Evolutionary conservation across 2,888 invertebrate genomes (phyloP).

Genomic region (Oegoconia quadripuncta): DNA sequence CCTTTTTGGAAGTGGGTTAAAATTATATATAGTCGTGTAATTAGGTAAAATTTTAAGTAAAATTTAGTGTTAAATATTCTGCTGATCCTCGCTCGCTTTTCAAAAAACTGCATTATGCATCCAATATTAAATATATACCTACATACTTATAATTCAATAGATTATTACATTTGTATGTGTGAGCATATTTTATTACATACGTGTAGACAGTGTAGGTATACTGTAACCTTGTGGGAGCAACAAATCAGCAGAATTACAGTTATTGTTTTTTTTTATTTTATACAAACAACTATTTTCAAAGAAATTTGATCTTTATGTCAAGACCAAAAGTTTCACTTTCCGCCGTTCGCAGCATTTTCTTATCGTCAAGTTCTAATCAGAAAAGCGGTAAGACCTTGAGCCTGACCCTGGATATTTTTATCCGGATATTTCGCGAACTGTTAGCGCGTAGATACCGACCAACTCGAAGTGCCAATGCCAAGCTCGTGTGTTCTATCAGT

Average conservation of each 20-base stretch:
- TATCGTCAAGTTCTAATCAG: constrained; percentile 71
- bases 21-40: too few species aligned
- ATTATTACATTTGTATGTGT: too few species aligned
- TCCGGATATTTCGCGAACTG: constrained; percentile 71
- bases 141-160: too few species aligned
- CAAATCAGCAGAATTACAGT: constrained; percentile 66
- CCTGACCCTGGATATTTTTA: constrained; percentile 76
- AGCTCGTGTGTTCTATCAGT: constrained; percentile 26
- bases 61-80: too few species aligned
- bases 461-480: constrained; percentile 47
- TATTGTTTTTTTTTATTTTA: constrained; percentile 53
- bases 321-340: constrained; percentile 39
- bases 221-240: constrained; percentile 59
- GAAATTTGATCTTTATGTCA: constrained; percentile 41
- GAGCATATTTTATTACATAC: constrained; percentile 29
- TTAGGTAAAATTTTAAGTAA: too few species aligned
- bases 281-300: constrained; percentile 23
- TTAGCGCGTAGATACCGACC: constrained; percentile 49
- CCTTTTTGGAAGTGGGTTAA: too few species aligned
- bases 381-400: constrained; percentile 72
- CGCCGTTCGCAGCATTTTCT: constrained; percentile 37
- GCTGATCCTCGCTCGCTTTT: too few species aligned
- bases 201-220: too few species aligned
- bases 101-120: too few species aligned
- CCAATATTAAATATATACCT: too few species aligned